Percentiles rank a stretch among this genome's conserved stretches.
These are phyloP conservation scores for Psylliodes chrysocephalus DNA, from an alignment of 2,888 invertebrate genomes.

Conservation along the genomic window DNA sequence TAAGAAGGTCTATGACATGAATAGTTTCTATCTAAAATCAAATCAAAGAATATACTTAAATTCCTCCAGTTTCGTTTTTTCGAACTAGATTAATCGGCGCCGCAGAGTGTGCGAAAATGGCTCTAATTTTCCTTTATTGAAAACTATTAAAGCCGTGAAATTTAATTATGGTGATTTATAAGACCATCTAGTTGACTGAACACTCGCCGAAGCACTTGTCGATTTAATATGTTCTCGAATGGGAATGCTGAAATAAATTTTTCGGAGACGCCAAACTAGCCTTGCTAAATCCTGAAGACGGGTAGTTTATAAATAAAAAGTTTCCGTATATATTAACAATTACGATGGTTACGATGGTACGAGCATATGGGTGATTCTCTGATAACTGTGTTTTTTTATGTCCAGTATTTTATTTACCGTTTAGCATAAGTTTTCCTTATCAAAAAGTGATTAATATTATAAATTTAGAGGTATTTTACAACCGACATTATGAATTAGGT, in stretches of 20 bases:
- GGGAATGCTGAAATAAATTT: constrained; percentile 6
- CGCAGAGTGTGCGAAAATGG: constrained; percentile 11
- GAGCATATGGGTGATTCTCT: too few relatives aligned
- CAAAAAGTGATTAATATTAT: too few relatives aligned
- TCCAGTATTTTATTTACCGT: too few relatives aligned
- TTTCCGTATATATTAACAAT: too few relatives aligned
- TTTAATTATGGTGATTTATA: constrained; percentile 20
- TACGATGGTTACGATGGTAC: too few relatives aligned
- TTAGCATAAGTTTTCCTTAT: too few relatives aligned
- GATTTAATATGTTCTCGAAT: constrained; percentile 3
- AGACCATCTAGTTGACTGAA: constrained; percentile 7
- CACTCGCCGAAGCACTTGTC: not conserved
- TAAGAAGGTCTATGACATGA: too few relatives aligned
- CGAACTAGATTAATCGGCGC: not conserved
- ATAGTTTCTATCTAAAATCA: too few relatives aligned
- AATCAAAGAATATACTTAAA: not conserved
- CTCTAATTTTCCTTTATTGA: constrained; percentile 19
- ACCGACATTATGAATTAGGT: too few relatives aligned
- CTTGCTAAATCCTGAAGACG: not conserved
- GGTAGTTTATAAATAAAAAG: too few relatives aligned
- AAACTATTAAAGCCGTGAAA: constrained; percentile 17
- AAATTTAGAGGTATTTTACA: too few relatives aligned
- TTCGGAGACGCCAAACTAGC: not conserved
- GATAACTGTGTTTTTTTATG: too few relatives aligned
- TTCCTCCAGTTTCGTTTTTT: not conserved